Conservation (phyloP, 2,113 vertebrate species). For the Setophaga petechia region DNA sequence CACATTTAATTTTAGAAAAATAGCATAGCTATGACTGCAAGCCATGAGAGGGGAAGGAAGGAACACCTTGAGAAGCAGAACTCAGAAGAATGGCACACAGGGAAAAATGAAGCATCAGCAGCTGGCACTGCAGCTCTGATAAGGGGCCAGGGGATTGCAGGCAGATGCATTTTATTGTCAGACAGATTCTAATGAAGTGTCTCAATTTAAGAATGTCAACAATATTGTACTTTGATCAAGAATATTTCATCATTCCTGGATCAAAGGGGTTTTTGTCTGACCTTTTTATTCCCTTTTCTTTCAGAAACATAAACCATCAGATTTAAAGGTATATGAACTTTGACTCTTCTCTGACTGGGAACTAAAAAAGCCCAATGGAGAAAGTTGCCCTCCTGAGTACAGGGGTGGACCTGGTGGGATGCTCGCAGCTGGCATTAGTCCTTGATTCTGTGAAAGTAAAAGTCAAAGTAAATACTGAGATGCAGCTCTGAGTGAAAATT, state of each 20-base stretch:
- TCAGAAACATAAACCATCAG: neutral
- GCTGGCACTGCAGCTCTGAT: neutral
- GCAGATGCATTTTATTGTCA: conserved; percentile 47
- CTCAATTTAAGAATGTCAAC: conserved; percentile 13
- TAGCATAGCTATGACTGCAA: neutral
- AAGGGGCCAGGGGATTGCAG: neutral
- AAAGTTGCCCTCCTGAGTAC: neutral
- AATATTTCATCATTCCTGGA: conserved; percentile 16
- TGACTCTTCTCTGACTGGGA: neutral
- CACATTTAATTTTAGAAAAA: neutral
- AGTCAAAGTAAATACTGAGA: neutral
- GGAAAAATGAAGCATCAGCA: neutral
- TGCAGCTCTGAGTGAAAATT: neutral
- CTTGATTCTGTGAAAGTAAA: neutral
- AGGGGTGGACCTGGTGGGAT: neutral
- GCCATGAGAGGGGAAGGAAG: neutral
- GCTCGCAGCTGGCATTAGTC: neutral
- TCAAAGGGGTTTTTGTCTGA: neutral
- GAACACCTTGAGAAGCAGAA: neutral
- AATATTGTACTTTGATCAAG: conserved; percentile 29
- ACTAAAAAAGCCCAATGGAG: neutral
- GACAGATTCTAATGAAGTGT: conserved; percentile 58
- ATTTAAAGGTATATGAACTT: conserved; percentile 9
- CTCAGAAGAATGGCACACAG: rapidly evolving
- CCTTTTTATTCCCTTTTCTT: neutral